Percentiles rank a stretch among this genome's conserved stretches.
Evolutionary conservation across 1,140 invertebrate genomes (phyloP).

Genomic region (Palaemon carinicauda): DNA sequence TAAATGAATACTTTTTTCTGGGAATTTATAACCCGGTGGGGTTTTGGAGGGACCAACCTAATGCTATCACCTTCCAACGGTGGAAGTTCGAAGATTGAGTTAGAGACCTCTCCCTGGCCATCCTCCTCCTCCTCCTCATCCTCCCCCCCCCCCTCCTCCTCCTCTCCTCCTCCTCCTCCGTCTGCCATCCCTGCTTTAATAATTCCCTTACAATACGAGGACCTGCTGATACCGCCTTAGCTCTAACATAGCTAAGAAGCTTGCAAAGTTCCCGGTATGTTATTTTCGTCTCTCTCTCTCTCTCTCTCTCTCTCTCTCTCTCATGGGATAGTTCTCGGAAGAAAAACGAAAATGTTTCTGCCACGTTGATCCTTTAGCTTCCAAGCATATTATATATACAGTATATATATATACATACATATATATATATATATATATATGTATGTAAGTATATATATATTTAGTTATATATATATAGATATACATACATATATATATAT

Average conservation of each 20-base stretch:
- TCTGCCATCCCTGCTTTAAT: background rate
- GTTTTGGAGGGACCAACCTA: no score
- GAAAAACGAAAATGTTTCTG: background rate
- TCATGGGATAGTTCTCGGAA: background rate
- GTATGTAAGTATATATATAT: background rate
- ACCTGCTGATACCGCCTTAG: background rate
- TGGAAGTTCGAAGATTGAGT: no score
- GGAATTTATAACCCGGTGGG: no score
- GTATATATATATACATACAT: background rate
- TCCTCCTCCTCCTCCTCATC: no score
- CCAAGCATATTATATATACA: background rate
- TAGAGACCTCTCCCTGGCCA: no score
- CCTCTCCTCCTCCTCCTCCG: no score
- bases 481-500: background rate
- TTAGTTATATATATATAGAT: background rate
- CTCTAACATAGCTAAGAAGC: background rate
- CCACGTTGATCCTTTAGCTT: background rate
- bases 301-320: background rate
- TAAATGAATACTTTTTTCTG: no score
- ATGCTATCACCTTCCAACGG: no score
- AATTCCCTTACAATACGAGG: background rate
- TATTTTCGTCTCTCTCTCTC: background rate
- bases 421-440: constrained; percentile 2
- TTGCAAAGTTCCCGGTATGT: no score
- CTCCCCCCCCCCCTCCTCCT: no score